Percentiles rank a stretch among this genome's conserved stretches.
Conservation (phyloP, 2,888 invertebrate genomes). For the Mythimna albipuncta region DNA sequence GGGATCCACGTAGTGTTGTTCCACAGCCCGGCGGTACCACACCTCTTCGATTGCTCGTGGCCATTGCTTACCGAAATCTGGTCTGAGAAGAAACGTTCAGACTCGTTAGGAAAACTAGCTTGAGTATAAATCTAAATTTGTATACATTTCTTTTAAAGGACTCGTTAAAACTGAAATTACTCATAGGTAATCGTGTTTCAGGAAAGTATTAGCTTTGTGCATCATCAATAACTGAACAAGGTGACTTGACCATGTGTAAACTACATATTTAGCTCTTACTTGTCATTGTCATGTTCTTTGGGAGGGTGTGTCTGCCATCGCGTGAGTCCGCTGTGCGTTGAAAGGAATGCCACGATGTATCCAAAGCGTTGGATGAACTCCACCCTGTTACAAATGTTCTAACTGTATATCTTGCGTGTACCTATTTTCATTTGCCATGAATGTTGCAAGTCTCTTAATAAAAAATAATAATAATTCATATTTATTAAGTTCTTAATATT, state of each 20-base stretch:
- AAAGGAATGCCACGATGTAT: slow-evolving; percentile 96
- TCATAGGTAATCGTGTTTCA: not conserved
- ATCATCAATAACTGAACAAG: not conserved
- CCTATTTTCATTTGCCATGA: no score
- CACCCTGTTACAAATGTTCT: slow-evolving; percentile 90
- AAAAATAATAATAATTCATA: not conserved
- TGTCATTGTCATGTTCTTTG: slow-evolving; percentile 81
- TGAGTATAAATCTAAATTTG: not conserved
- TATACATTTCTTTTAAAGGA: not conserved
- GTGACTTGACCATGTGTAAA: not conserved
- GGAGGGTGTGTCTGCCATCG: slow-evolving; percentile 95
- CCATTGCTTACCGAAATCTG: slow-evolving; percentile 93
- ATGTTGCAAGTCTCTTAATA: not conserved
- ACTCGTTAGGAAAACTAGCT: not conserved
- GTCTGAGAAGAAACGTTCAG: slow-evolving; percentile 80
- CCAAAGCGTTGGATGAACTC: slow-evolving; percentile 96
- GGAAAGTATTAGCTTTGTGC: not conserved
- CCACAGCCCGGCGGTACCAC: slow-evolving; percentile 97
- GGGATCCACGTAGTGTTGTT: slow-evolving; percentile 94
- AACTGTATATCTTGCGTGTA: not conserved
- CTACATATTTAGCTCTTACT: slow-evolving; percentile 69
- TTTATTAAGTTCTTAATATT: not conserved
- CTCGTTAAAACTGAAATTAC: not conserved
- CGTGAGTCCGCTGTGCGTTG: slow-evolving; percentile 97
- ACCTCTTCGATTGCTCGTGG: slow-evolving; percentile 96